Percentiles rank a stretch among this genome's conserved stretches.
These are phyloP conservation scores for Pseudochromis fuscus DNA, from an alignment of 2,797 vertebrate species.

Conservation along the genomic window DNA sequence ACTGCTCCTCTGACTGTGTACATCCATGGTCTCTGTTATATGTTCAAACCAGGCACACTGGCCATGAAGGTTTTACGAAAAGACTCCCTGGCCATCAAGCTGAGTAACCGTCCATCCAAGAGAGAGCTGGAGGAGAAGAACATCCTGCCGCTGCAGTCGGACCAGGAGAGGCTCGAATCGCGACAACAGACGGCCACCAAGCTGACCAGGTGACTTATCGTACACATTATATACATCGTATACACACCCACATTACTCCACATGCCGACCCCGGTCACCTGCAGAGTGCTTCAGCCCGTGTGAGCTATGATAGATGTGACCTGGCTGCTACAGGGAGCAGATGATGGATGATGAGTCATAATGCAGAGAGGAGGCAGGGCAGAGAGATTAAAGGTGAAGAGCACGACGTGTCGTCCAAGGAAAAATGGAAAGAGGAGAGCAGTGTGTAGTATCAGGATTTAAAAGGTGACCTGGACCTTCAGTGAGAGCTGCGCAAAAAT, in stretches of 20 bases:
- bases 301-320: slow-evolving; percentile 30
- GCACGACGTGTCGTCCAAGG: neutral
- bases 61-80: slow-evolving; percentile 95
- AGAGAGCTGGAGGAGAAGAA: slow-evolving; percentile 97
- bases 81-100: slow-evolving; percentile 97
- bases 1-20: too few relatives aligned
- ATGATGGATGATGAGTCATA: slow-evolving; percentile 33
- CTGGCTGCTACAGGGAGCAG: slow-evolving; percentile 25
- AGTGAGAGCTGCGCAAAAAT: too few relatives aligned
- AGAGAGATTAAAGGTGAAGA: slow-evolving; percentile 27
- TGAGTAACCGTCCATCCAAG: slow-evolving; percentile 96
- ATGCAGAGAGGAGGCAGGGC: neutral
- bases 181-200: slow-evolving; percentile 97
- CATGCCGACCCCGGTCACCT: slow-evolving; percentile 1
- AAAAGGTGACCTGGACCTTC: neutral
- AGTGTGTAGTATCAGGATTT: neutral
- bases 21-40: neutral
- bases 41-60: slow-evolving; percentile 86
- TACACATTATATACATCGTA: neutral
- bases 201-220: slow-evolving; percentile 89
- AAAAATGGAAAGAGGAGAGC: slow-evolving; percentile 3
- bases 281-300: slow-evolving; percentile 1
- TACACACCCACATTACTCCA: neutral
- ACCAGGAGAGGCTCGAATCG: slow-evolving; percentile 92
- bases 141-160: slow-evolving; percentile 93